phyloP scores from a whole-genome alignment of 2,113 vertebrate genomes.

The human region DNA sequence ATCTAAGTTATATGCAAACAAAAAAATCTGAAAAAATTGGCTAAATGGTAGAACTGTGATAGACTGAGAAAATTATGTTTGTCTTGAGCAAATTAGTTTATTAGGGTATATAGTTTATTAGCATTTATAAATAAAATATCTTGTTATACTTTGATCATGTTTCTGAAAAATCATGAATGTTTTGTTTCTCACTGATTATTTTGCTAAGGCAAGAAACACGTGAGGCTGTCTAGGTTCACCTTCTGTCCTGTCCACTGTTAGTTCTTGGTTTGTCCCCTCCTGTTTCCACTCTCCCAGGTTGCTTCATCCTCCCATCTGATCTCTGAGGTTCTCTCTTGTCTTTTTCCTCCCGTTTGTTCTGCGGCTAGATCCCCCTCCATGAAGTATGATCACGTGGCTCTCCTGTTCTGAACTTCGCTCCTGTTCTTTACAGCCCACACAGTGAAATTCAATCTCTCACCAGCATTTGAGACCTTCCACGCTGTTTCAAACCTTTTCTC shows the following conservation, averaged over 20 bases:
- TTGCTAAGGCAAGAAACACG: neutral
- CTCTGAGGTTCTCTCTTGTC: neutral
- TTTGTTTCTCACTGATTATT: neutral
- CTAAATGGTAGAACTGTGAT: neutral
- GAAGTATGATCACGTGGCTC: neutral
- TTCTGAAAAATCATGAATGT: neutral
- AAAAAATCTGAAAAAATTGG: neutral
- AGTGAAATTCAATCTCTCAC: neutral
- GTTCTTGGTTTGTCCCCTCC: neutral
- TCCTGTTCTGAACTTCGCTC: neutral
- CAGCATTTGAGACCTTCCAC: neutral
- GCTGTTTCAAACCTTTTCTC: neutral
- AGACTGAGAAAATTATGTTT: neutral
- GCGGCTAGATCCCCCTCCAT: neutral
- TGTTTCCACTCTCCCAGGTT: neutral
- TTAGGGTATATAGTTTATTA: neutral
- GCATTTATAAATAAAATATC: neutral
- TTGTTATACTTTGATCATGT: neutral
- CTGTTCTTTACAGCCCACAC: neutral
- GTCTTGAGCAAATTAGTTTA: neutral
- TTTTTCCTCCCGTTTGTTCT: neutral
- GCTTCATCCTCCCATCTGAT: neutral
- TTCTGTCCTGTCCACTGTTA: neutral
- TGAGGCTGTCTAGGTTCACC: neutral
- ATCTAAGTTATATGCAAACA: slow-evolving; percentile 10